Conservation (phyloP, 1,140 invertebrate species). For the Oscheius sp. region DNA sequence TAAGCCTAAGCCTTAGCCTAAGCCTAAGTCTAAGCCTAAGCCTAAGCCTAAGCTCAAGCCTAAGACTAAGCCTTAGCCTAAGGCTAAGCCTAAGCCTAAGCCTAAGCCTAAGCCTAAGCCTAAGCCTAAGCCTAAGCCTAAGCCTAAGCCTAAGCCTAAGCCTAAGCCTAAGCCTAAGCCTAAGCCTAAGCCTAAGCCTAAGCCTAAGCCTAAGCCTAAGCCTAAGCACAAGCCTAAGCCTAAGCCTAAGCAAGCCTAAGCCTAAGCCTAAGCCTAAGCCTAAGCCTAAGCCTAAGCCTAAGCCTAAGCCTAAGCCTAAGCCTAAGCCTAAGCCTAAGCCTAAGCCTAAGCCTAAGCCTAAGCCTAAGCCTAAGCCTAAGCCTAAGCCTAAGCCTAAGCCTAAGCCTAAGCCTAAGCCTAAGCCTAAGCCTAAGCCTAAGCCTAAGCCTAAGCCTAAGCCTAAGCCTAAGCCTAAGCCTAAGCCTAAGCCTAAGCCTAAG, state of each 20-base stretch:
- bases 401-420: constrained; percentile 1
- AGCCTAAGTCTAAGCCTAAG: not conserved
- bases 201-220: constrained; percentile 24
- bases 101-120: constrained; percentile 6
- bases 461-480: not conserved
- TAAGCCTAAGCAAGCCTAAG: constrained; percentile 5
- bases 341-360: constrained; percentile 14
- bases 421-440: constrained; percentile 1
- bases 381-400: constrained; percentile 4
- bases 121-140: constrained; percentile 21
- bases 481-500: not conserved
- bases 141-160: constrained; percentile 4
- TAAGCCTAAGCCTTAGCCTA: constrained; percentile 2
- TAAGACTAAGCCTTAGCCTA: constrained; percentile 4
- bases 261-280: constrained; percentile 18
- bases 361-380: constrained; percentile 6
- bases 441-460: not conserved
- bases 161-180: constrained; percentile 2
- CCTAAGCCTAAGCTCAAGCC: constrained; percentile 3
- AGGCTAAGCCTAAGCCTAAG: constrained; percentile 7
- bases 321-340: constrained; percentile 8
- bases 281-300: constrained; percentile 17
- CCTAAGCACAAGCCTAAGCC: constrained; percentile 19
- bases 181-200: constrained; percentile 24
- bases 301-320: constrained; percentile 24